Conservation (phyloP, 2,113 vertebrate genomes). For the Leptosomus discolor region DNA sequence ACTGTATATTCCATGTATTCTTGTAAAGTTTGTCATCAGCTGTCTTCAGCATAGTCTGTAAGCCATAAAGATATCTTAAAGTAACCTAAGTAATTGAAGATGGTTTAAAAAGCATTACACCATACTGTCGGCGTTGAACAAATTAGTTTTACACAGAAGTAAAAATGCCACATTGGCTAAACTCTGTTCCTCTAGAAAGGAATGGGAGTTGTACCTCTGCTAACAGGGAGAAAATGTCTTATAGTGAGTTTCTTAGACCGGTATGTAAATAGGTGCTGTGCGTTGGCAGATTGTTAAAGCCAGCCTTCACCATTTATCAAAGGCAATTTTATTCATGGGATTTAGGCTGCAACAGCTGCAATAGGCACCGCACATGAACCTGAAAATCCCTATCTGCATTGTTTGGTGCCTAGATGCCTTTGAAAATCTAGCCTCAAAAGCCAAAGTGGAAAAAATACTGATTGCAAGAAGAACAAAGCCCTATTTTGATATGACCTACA, state of each 20-base stretch:
- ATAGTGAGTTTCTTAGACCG: background rate
- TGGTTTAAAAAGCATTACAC: background rate
- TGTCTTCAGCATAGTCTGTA: background rate
- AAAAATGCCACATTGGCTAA: background rate
- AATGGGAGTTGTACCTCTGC: background rate
- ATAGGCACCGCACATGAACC: background rate
- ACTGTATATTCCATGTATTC: background rate
- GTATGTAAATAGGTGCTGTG: background rate
- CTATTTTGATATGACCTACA: background rate
- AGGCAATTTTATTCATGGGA: background rate
- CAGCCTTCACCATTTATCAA: background rate
- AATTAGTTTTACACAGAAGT: background rate
- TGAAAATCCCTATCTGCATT: constrained; percentile 12
- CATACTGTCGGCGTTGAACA: background rate
- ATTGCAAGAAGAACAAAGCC: background rate
- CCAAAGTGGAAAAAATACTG: background rate
- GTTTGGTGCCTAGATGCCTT: background rate
- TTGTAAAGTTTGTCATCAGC: background rate
- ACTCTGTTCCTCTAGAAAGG: background rate
- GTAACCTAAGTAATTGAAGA: background rate
- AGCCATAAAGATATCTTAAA: background rate
- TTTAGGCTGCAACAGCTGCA: constrained; percentile 1
- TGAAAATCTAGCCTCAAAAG: background rate
- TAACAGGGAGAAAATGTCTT: background rate
- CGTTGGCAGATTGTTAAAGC: background rate